These are phyloP conservation scores for Synanthedon myopaeformis DNA, from an alignment of 2,888 invertebrate genomes.

Conservation along the genomic window DNA sequence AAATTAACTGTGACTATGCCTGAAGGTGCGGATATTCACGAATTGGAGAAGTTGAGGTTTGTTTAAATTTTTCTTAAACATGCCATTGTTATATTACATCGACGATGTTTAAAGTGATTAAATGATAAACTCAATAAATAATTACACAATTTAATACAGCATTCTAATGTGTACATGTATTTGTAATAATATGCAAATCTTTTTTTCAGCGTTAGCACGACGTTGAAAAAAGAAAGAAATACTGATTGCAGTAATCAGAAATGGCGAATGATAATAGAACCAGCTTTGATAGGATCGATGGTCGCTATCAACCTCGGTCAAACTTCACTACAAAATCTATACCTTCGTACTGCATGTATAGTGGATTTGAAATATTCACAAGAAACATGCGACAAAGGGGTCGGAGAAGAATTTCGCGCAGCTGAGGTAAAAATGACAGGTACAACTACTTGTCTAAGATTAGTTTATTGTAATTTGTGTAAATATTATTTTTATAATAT, in stretches of 20 bases:
- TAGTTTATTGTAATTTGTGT: no score
- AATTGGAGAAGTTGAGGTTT: constrained; percentile 53
- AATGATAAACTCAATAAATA: no score
- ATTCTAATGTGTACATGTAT: not conserved
- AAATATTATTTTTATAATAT: no score
- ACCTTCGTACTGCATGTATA: constrained; percentile 79
- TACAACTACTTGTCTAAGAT: not conserved
- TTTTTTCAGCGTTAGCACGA: constrained; percentile 14
- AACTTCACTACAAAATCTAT: constrained; percentile 80
- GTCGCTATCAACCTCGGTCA: constrained; percentile 68
- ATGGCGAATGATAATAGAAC: constrained; percentile 74
- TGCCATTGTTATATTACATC: not conserved
- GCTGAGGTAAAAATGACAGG: constrained; percentile 34
- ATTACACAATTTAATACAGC: not conserved
- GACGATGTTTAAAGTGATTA: no score
- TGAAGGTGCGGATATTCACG: constrained; percentile 43
- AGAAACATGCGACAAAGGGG: constrained; percentile 72
- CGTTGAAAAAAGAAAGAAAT: constrained; percentile 4
- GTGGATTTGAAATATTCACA: constrained; percentile 74
- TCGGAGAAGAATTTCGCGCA: constrained; percentile 42
- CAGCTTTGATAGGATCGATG: constrained; percentile 78
- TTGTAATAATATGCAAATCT: constrained; percentile 5
- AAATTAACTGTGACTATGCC: not conserved
- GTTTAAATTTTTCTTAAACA: constrained; percentile 5
- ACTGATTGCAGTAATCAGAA: constrained; percentile 15